Base-by-base conservation (phyloP, 2,113 vertebrate genomes). In the Micronisus gabar region DNA sequence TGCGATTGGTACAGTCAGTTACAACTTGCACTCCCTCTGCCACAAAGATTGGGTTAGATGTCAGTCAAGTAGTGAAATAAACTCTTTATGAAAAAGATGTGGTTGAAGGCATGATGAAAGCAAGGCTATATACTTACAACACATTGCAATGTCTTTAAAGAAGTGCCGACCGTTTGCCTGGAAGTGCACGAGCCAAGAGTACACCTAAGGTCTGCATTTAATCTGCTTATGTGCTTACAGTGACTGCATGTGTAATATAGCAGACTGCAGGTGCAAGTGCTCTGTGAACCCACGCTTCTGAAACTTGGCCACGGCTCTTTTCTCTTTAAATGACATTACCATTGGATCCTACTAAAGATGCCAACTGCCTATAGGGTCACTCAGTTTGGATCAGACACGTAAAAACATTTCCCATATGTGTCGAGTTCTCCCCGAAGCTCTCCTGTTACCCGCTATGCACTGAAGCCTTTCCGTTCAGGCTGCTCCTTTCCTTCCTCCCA, bases 241-340 rank as follows among this genome's bases (percentile, higher is more conserved):
- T 3, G 38, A 41, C 61, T n/a, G 68, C 0, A 0, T 40, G 86
- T 85, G 74, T 89, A 75, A 79, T 8, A 48, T 0, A 91, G 90
- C 84, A 93, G 89, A n/a, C 65, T 82, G 95, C 93, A 97, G 95
- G 95, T 95, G 95, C 76, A 87, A 88, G 81, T 0, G 2, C 56
- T 86, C 56, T 63, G 68, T 40, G 81, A 81, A 17, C 72, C 52
- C 82, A 84, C 1, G 1, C 86, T 55, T 63, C 91, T 88, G 86
- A 78, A 94, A 93, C 73, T 45, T 67, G 68, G 82, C 83, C 62
- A 52, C 48, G 8, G 81, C 53, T 89, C 90, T 70, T 86, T 95
- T 86, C 61, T 67, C 45, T 75, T 66, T 90, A 62, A 93, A 95
- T n/a, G 48, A 22, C 73, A 41, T 82, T 85, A 47, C 70, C 68